Conservation (phyloP, 2,113 vertebrate genomes). For the Podarcis cretensis region DNA sequence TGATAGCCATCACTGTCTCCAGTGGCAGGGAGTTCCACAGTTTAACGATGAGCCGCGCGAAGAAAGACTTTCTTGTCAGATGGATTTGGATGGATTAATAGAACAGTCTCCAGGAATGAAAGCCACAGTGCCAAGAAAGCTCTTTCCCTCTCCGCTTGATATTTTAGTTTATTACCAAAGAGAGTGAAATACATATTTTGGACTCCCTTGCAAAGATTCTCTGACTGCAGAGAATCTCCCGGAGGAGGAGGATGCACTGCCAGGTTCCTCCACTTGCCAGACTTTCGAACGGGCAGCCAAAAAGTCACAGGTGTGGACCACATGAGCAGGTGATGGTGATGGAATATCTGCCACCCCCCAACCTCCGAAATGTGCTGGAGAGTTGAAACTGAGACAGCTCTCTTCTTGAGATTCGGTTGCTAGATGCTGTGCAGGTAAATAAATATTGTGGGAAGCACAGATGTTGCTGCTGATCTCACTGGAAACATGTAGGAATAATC, state of each 20-base stretch:
- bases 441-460: background rate
- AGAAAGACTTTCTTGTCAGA: too few species aligned
- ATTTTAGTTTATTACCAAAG: background rate
- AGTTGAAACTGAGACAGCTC: background rate
- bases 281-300: background rate
- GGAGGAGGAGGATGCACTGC: background rate
- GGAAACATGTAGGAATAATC: background rate
- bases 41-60: too few species aligned
- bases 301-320: background rate
- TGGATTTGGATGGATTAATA: background rate
- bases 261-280: background rate
- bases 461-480: background rate
- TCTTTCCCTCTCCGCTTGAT: background rate
- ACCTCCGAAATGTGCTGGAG: background rate
- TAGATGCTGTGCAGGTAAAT: background rate
- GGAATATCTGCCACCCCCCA: background rate
- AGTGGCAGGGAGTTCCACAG: too few species aligned
- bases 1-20: too few species aligned
- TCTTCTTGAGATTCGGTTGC: background rate
- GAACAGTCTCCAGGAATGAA: background rate
- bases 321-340: background rate
- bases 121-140: background rate
- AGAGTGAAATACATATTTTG: background rate
- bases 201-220: background rate
- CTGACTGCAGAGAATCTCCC: too few species aligned